Evolutionary conservation across 2,113 vertebrate genomes (phyloP).

Genomic region (Phalacrocorax aristotelis): DNA sequence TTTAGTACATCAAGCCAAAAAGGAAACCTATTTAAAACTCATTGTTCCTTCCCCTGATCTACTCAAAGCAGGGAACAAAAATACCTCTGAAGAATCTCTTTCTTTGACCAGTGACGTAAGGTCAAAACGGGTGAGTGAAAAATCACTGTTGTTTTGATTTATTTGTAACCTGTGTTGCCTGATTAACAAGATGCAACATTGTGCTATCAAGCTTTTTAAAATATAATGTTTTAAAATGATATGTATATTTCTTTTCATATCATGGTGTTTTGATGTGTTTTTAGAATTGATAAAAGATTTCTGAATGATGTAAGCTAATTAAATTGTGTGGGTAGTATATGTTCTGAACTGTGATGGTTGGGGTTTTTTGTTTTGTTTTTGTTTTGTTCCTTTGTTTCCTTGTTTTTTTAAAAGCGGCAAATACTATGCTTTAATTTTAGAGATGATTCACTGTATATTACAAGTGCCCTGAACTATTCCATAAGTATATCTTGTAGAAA

Average conservation of each 20-base stretch:
- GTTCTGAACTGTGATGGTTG: not conserved
- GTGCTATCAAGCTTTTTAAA: not conserved
- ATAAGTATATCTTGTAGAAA: not conserved
- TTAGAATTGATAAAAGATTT: not conserved
- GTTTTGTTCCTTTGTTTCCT: not conserved
- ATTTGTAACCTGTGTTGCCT: not conserved
- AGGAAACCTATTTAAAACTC: conserved; percentile 84
- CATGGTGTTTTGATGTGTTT: not conserved
- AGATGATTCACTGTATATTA: not conserved
- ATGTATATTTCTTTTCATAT: not conserved
- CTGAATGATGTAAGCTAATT: not conserved
- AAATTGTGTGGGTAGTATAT: not conserved
- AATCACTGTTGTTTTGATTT: not conserved
- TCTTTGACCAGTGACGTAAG: conserved; percentile 79
- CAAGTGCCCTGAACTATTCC: not conserved
- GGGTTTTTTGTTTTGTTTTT: no score
- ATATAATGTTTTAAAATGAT: not conserved
- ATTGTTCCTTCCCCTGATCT: conserved; percentile 77
- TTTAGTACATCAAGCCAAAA: conserved; percentile 84
- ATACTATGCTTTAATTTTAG: not conserved
- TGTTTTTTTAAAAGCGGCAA: not conserved
- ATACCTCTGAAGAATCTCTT: conserved; percentile 77
- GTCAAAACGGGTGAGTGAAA: conserved; percentile 83
- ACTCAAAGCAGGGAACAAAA: conserved; percentile 83
- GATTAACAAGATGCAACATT: not conserved